Evolutionary conservation across 2,797 vertebrate species (phyloP), one percentile per base, ranked within the genome.

Genomic region (Allobates femoralis): DNA sequence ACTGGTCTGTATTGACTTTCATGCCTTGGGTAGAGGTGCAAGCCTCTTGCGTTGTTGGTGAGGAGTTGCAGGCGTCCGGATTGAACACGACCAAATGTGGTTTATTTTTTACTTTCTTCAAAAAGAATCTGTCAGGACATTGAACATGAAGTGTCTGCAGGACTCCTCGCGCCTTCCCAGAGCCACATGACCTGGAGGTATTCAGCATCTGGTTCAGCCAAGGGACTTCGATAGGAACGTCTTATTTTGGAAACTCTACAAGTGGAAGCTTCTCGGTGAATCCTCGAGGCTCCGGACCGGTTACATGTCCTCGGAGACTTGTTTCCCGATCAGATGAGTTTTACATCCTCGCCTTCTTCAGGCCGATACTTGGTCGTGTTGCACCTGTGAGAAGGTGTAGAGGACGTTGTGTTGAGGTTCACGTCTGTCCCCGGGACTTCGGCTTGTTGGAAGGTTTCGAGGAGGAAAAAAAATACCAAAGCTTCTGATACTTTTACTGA

Each of bases 401-500:
- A 30, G 41, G 55, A 50, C 64, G 69, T 34, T n/a, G n/a, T n/a
- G n/a, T n/a, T n/a, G 10, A 76, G 34, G 30, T 21, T 3, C 2
- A 64, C 56, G 62, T 41, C n/a, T n/a, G 30, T 64, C 75, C 74
- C 75, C n/a, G 15, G 34, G 53, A 8, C 34, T 83, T 64, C 34
- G 79, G 32, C 50, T 84, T 30, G 34, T 37, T 84, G 66, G 60
- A 79, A 66, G 62, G 26, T 67, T n/a, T 83, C 62, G 30, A 21
- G 8, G 66, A 64, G 55, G 23, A 50, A 26, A 73, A 23, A 37
- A n/a, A 37, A 11, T 21, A 10, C 23, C 88, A 89, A 87, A 7
- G 62, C 30, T 88, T 86, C 77, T 75, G 84, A 86, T 89, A 67
- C 85, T 88, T 81, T 83, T 81, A 75, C 11, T 88, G 83, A 77